phyloP scores from a whole-genome alignment of 2,113 vertebrate species.

The Daubentonia madagascariensis region DNA sequence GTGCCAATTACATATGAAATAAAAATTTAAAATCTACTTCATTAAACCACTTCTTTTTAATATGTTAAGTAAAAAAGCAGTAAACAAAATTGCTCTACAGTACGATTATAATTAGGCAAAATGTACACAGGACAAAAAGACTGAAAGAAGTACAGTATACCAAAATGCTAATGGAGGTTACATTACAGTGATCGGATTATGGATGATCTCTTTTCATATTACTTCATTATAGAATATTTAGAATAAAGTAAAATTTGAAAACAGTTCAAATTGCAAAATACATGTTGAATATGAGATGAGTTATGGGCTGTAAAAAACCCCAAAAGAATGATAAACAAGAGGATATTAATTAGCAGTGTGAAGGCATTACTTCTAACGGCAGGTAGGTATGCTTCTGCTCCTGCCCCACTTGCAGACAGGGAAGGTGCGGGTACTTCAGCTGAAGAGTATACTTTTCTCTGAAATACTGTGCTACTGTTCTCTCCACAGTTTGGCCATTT shows the following conservation, averaged over 20 bases:
- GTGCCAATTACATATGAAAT: not conserved
- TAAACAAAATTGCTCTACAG: not conserved
- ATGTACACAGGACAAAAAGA: slow-evolving; percentile 17
- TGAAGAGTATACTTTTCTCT: slow-evolving; percentile 99
- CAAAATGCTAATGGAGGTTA: slow-evolving; percentile 24
- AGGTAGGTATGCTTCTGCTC: slow-evolving; percentile 99
- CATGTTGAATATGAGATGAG: not conserved
- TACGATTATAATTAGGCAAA: slow-evolving; percentile 22
- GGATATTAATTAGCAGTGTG: slow-evolving; percentile 11
- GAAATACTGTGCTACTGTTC: slow-evolving; percentile 99
- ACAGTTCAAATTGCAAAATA: not conserved
- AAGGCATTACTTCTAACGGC: slow-evolving; percentile 95
- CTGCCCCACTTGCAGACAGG: slow-evolving; percentile 99
- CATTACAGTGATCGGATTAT: not conserved
- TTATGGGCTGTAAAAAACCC: not conserved
- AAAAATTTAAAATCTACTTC: slow-evolving; percentile 22
- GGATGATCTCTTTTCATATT: not conserved
- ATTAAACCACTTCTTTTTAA: slow-evolving; percentile 32
- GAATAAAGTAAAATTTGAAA: slow-evolving; percentile 38
- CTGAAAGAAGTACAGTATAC: not conserved
- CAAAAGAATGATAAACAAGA: not conserved
- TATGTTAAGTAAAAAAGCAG: slow-evolving; percentile 49
- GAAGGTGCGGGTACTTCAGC: slow-evolving; percentile 98
- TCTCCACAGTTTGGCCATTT: slow-evolving; percentile 98
- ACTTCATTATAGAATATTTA: slow-evolving; percentile 2